Evolutionary conservation across 1,140 invertebrate genomes (phyloP), one percentile per base, ranked within the genome.

Genomic region (Apis dorsata): DNA sequence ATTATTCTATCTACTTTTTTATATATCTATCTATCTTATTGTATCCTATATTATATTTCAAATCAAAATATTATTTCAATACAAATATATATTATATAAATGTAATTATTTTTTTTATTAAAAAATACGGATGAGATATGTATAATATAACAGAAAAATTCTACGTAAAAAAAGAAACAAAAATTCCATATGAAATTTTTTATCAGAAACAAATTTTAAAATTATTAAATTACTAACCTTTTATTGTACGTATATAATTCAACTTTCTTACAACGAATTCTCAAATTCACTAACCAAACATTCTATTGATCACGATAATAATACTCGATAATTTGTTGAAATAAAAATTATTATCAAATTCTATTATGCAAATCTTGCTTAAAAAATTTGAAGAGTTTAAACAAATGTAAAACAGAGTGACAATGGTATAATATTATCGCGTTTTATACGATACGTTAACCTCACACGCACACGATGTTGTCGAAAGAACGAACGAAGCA

Each of bases 401-500:
- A 53, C 51, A 24, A 59, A 44, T 44, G 34, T 44, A 0, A 59
- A 59, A 79, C 19, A 21, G 21, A n/a, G 9, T 1, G 10, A 0
- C 53, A 17, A 79, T 44, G 17, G 21, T 34, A 19, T 19, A 19
- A 8, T 44, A 7, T 24, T 55, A 11, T 10, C 11, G 19, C 8
- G 17, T 55, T 63, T 72, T 12, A 63, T 0, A 9, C 2, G 2
- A 21, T 24, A n/a, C 49, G 51, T 60, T n/a, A 9, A 60, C n/a
- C 68, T 53, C 28, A 11, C n/a, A 51, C 24, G 21, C 51, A 15
- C 53, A 28, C 70, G 60, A 65, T 65, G 70, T 57, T 2, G 28
- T 21, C 51, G 49, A 65, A 57, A 65, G 49, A 62, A 79, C 68
- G 77, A 71, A 51, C 68, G 66, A 71, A 62, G 49, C 24, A 55